Conservation (phyloP, 2,113 vertebrate species). For the Halcyon malimbica region DNA sequence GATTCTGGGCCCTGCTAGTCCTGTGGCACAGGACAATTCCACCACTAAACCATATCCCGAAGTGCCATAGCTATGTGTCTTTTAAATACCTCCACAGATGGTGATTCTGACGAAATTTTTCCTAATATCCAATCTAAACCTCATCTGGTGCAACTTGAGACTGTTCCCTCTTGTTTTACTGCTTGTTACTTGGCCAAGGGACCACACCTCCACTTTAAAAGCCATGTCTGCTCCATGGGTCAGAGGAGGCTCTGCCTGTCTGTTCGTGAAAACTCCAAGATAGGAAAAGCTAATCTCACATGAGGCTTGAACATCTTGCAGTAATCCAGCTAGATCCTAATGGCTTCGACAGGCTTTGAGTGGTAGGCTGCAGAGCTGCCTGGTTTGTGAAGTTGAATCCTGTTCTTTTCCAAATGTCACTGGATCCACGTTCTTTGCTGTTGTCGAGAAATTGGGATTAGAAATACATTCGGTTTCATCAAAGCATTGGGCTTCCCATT, state of each 20-base stretch:
- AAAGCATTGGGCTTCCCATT: background rate
- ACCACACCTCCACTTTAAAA: background rate
- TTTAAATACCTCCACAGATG: background rate
- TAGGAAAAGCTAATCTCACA: background rate
- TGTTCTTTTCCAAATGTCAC: background rate
- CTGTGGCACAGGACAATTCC: background rate
- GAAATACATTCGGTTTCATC: background rate
- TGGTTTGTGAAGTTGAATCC: background rate
- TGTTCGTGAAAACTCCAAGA: background rate
- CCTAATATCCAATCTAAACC: background rate
- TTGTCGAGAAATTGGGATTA: background rate
- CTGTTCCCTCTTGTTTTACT: background rate
- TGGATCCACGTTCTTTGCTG: background rate
- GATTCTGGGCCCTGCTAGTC: background rate
- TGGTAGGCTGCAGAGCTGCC: background rate
- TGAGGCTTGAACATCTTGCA: background rate
- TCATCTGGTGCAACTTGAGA: background rate
- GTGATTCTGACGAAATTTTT: background rate
- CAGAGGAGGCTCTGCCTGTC: background rate
- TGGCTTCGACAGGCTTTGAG: background rate
- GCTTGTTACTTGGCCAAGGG: background rate
- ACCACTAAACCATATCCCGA: rapidly evolving
- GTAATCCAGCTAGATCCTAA: background rate
- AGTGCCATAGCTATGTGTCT: background rate
- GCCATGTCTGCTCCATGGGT: background rate